Evolutionary conservation across 2,113 vertebrate species (phyloP), one percentile per base, ranked within the genome.

Genomic region (Harpagus bidentatus): DNA sequence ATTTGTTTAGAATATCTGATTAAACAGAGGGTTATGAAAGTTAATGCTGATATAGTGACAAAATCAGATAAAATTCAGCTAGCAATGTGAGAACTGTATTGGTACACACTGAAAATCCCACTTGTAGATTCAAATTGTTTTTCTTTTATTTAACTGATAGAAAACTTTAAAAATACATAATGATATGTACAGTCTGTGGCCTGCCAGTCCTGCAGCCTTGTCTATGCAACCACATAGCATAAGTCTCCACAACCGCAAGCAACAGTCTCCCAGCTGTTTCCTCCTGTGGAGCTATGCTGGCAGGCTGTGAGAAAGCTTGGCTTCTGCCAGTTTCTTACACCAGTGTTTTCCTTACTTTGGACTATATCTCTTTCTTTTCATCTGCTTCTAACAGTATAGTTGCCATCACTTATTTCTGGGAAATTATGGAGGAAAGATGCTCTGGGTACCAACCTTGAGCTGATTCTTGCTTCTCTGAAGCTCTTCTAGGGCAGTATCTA

Each of bases 401-500:
- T 62, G 63, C 53, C 62, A 61, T n/a, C 43, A 43, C n/a, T 83
- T 73, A 34, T 20, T 88, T 53, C 48, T 76, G 20, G 45, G 26
- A 86, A 69, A 65, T 10, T 36, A 40, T 8, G 26, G 58, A 83
- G 52, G 42, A 48, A 76, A 93, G 14, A 59, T 73, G 16, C 26
- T 86, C 28, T 71, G 77, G 22, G 16, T 79, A 94, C 93, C 74
- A 84, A 97, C 95, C 96, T 96, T 71, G 56, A 96, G 8, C 58
- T 82, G 88, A 74, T 74, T 17, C 56, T 94, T 28, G 0, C 7
- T 38, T 62, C 61, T 6, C 83, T 70, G 43, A 81, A 97, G 88
- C 18, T 85, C 34, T 81, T 69, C 28, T 3, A 96, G 40, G 23
- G 66, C 16, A 0, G 31, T 23, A 67, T 11, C 23, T 62, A 96